These are phyloP conservation scores for Phocoena sinus DNA, from an alignment of 2,113 vertebrate species.

Conservation along the genomic window DNA sequence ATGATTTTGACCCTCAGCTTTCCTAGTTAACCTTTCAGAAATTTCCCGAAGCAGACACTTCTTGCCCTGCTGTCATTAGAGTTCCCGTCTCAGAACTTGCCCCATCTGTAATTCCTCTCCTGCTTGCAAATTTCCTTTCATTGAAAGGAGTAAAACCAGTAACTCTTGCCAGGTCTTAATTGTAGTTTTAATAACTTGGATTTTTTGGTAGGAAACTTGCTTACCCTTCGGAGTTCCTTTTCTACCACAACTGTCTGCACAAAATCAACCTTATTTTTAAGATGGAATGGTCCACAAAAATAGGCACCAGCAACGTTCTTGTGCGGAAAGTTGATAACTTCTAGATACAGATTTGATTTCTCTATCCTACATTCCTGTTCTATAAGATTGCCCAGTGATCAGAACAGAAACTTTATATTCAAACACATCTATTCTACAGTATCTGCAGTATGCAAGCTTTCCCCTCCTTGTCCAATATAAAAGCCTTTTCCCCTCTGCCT, in stretches of 20 bases:
- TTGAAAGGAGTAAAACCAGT: background rate
- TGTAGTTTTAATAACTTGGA: background rate
- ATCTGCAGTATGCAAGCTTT: background rate
- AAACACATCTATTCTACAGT: background rate
- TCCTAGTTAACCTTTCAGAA: background rate
- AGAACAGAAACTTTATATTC: background rate
- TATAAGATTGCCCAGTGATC: background rate
- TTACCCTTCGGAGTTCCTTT: background rate
- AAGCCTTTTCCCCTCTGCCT: background rate
- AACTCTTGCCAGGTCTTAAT: background rate
- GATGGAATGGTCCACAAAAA: background rate
- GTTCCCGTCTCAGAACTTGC: background rate
- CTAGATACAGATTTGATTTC: background rate
- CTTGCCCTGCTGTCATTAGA: background rate
- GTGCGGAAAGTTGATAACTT: background rate
- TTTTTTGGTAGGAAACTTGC: background rate
- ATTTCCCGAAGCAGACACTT: background rate
- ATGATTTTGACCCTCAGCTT: background rate
- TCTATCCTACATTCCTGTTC: background rate
- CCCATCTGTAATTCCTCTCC: background rate
- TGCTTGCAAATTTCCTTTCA: background rate
- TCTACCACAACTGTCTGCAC: background rate
- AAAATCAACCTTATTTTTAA: background rate
- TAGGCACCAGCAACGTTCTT: background rate
- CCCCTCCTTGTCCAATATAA: background rate